Base-by-base conservation (phyloP, 2,113 vertebrate species). In the Numida meleagris region DNA sequence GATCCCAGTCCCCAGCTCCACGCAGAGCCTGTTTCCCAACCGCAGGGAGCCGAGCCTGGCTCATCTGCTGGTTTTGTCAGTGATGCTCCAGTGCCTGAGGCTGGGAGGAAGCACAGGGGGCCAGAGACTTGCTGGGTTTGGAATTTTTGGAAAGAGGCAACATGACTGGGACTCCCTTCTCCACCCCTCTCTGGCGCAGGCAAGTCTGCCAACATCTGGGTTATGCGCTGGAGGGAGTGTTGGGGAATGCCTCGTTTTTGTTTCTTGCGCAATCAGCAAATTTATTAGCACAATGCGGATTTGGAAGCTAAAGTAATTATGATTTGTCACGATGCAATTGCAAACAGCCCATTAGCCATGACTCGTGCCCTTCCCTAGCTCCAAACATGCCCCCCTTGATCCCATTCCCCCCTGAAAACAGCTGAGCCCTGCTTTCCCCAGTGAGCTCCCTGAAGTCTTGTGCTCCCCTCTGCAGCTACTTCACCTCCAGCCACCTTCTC, bases 211-310 rank as follows among this genome's bases (percentile, higher is more conserved):
- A 63, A 24, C 34, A 36, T n/a, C 78, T 84, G 45, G 9, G 43
- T 78, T 68, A 72, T 17, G 27, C 1, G 4, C 70, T 67, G 65
- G 62, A 59, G 66, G 43, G 45, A 79, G 25, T 66, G 92, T 80
- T 89, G 36, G 53, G 74, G 82, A 96, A 94, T 94, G 87, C 59
- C 48, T 92, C 77, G 38, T 38, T 86, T 88, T 86, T 84, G 48
- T 73, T 70, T 90, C 83, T 82, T 9, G 0, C 75, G 62, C 73
- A 86, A 90, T 74, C 46, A 86, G 74, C 27, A 68, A 53, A 73
- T 81, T 43, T 59, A 93, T 90, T 33, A 88, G 80, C 1, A 2
- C n/a, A 48, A 61, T 0, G 2, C 33, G 42, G 57, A 62, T 67
- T 75, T 72, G 73, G 34, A 67, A 92, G 57, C 80, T 73, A 27